These are phyloP conservation scores for Mellilla xanthometata DNA, from an alignment of 2,888 invertebrate species.

Conservation along the genomic window DNA sequence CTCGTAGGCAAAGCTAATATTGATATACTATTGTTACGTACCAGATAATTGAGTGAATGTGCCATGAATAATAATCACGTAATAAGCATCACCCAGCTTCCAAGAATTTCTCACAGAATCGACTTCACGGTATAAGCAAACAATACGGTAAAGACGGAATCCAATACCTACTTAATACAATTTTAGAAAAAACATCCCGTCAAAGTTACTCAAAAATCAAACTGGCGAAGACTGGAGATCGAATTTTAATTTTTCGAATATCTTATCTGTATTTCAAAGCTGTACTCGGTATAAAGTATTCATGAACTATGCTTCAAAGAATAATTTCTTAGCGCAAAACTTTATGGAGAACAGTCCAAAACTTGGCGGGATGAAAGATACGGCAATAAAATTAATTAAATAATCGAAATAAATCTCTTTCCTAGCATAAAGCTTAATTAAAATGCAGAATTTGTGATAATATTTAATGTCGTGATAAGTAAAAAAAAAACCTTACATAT, in stretches of 20 bases:
- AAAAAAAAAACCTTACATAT: not conserved
- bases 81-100: constrained; percentile 36
- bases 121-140: constrained; percentile 37
- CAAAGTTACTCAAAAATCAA: constrained; percentile 28
- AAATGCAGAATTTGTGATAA: constrained; percentile 4
- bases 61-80: constrained; percentile 63
- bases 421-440: constrained; percentile 15
- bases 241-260: constrained; percentile 26
- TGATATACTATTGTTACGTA: constrained; percentile 45
- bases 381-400: constrained; percentile 41
- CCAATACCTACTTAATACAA: constrained; percentile 21
- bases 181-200: constrained; percentile 39
- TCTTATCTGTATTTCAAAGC: constrained; percentile 33
- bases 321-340: constrained; percentile 43
- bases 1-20: constrained; percentile 33
- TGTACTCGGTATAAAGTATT: constrained; percentile 40
- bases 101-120: constrained; percentile 32
- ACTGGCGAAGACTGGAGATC: constrained; percentile 15
- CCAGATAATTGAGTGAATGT: constrained; percentile 55
- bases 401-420: constrained; percentile 35
- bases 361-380: constrained; percentile 39
- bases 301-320: constrained; percentile 45
- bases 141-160: constrained; percentile 48
- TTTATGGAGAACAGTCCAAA: constrained; percentile 41
- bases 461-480: constrained; percentile 2